A percentile compares a stretch with the other conserved stretches of the same genome.
phyloP scores from a whole-genome alignment of 2,113 vertebrate species.

The Zosterops lateralis region DNA sequence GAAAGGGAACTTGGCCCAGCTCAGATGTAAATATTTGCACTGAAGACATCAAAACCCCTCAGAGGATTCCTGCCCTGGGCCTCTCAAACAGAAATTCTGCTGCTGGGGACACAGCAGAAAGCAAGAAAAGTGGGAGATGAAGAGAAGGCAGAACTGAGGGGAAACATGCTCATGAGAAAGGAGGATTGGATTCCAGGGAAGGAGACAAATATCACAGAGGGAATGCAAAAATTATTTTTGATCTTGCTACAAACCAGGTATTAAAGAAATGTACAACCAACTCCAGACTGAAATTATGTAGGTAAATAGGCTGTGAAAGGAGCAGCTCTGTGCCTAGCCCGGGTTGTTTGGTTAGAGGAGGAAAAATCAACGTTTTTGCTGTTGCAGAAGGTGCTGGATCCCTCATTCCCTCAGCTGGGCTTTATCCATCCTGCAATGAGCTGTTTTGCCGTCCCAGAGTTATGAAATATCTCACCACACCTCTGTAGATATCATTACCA shows the following conservation, averaged over 20 bases:
- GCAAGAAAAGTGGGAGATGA: background rate
- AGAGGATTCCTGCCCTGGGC: background rate
- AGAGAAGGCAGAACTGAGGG: background rate
- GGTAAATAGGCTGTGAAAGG: background rate
- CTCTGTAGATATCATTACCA: background rate
- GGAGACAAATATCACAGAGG: background rate
- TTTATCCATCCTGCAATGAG: background rate
- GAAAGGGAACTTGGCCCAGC: background rate
- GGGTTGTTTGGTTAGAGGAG: rapidly evolving
- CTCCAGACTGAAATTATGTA: background rate
- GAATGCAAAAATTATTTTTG: background rate
- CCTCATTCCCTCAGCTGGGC: background rate
- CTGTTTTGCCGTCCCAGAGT: background rate
- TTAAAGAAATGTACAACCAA: background rate
- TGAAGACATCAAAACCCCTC: background rate
- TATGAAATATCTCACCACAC: background rate
- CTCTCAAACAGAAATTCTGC: background rate
- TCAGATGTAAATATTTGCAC: constrained; percentile 33
- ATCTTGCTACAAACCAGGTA: background rate
- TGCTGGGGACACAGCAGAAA: background rate
- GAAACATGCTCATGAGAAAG: background rate
- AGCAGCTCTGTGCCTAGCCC: background rate
- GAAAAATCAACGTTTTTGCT: background rate
- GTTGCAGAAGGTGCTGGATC: background rate
- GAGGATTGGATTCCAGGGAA: background rate